phyloP scores from a whole-genome alignment of 2,888 invertebrate genomes.

The Calephelis perditalis region DNA sequence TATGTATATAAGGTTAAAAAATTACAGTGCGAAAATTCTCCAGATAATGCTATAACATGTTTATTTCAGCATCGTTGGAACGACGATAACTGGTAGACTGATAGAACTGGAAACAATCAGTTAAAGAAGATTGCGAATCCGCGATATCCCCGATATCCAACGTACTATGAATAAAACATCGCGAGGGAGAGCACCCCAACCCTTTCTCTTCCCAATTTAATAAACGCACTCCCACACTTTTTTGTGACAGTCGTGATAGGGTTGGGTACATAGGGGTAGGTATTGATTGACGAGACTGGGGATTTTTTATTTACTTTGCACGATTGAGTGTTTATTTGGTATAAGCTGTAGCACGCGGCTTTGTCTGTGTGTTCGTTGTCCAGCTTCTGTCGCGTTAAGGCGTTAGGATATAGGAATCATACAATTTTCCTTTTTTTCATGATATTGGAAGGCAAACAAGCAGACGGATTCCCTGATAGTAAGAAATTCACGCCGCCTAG shows the following conservation, averaged over 20 bases:
- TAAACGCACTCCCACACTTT: slow-evolving; percentile 59
- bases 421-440: too few relatives aligned
- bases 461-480: too few relatives aligned
- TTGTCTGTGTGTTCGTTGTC: not conserved
- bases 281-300: slow-evolving; percentile 23
- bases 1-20: too few relatives aligned
- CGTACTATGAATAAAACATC: slow-evolving; percentile 72
- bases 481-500: too few relatives aligned
- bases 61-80: not conserved
- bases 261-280: slow-evolving; percentile 31
- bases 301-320: not conserved
- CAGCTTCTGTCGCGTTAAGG: too few relatives aligned
- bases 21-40: too few relatives aligned
- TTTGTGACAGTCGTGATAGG: slow-evolving; percentile 57
- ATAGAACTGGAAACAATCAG: slow-evolving; percentile 25
- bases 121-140: slow-evolving; percentile 50
- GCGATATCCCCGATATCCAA: slow-evolving; percentile 52
- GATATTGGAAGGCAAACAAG: too few relatives aligned
- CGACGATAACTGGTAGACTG: slow-evolving; percentile 4
- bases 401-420: too few relatives aligned
- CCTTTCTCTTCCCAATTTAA: slow-evolving; percentile 60
- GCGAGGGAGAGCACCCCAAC: slow-evolving; percentile 44
- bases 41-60: not conserved
- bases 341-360: slow-evolving; percentile 26
- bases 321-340: slow-evolving; percentile 23